Evolutionary conservation across 2,797 vertebrate species (phyloP).

Genomic region (Clarias fuscus): DNA sequence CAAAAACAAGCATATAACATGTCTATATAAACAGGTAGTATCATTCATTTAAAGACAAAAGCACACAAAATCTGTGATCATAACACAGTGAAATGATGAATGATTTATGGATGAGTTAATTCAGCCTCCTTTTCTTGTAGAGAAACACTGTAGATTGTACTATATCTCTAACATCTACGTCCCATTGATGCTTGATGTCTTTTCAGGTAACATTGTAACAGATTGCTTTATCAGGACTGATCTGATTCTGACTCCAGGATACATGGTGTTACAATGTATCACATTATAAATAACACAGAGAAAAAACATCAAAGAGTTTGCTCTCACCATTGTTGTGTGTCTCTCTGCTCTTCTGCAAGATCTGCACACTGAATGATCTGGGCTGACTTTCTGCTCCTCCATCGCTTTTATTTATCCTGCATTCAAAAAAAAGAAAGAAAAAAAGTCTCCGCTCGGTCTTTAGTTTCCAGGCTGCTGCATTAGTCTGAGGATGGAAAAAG

Average conservation of each 20-base stretch:
- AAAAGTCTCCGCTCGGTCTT: slow-evolving; percentile 40
- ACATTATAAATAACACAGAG: not conserved
- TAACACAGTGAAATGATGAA: not conserved
- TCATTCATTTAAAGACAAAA: not conserved
- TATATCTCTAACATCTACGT: slow-evolving; percentile 2
- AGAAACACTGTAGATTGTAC: not conserved
- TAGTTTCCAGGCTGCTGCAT: slow-evolving; percentile 61
- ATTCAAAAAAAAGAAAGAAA: not conserved
- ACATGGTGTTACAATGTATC: not conserved
- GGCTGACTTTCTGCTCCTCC: slow-evolving; percentile 51
- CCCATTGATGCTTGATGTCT: slow-evolving; percentile 5
- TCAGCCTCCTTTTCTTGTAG: not conserved
- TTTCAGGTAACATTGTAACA: slow-evolving; percentile 3
- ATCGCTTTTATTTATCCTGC: slow-evolving; percentile 42
- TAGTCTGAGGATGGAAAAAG: slow-evolving; percentile 35
- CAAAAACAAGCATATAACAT: slow-evolving; percentile 19
- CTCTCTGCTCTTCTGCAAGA: slow-evolving; percentile 66
- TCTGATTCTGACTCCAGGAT: not conserved
- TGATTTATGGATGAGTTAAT: not conserved
- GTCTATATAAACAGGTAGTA: slow-evolving; percentile 13
- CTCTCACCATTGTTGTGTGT: slow-evolving; percentile 69
- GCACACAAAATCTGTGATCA: not conserved
- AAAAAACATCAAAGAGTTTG: slow-evolving; percentile 10
- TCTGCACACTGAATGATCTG: slow-evolving; percentile 50
- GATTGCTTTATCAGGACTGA: not conserved